Conservation (phyloP, 2,113 vertebrate genomes). For the Natator depressus region DNA sequence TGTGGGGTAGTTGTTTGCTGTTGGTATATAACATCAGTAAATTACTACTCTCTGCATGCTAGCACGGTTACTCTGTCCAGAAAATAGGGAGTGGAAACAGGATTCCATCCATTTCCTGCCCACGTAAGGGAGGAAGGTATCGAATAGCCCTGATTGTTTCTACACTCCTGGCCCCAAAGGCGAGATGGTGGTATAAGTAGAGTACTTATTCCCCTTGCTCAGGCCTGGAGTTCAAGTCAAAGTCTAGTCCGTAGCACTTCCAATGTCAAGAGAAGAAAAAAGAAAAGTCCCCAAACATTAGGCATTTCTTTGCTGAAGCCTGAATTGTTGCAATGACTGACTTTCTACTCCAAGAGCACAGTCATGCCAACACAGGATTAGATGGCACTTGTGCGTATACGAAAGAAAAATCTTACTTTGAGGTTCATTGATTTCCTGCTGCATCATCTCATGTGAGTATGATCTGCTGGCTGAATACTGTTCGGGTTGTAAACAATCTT, state of each 20-base stretch:
- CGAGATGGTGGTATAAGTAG: accelerated
- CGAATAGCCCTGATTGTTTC: accelerated
- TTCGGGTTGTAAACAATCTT: not conserved
- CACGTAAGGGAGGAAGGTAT: not conserved
- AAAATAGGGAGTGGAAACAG: not conserved
- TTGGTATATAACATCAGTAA: accelerated
- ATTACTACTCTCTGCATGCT: not conserved
- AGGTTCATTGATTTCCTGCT: not conserved
- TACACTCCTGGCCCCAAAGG: not conserved
- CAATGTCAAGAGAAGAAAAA: not conserved
- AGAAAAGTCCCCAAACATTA: accelerated
- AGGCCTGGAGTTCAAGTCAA: accelerated
- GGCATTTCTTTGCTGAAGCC: not conserved
- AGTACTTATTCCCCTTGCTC: not conserved
- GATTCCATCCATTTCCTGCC: not conserved
- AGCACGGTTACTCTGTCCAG: not conserved
- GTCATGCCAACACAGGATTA: not conserved
- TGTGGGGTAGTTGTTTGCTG: accelerated
- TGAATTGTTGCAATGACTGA: not conserved
- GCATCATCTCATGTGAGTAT: not conserved
- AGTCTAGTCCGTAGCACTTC: accelerated
- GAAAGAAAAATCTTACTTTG: not conserved
- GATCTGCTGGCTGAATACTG: not conserved
- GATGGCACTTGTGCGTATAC: not conserved
- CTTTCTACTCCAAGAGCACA: no score